Evolutionary conservation across 2,797 vertebrate species (phyloP).

Genomic region (Diplodus sargus): DNA sequence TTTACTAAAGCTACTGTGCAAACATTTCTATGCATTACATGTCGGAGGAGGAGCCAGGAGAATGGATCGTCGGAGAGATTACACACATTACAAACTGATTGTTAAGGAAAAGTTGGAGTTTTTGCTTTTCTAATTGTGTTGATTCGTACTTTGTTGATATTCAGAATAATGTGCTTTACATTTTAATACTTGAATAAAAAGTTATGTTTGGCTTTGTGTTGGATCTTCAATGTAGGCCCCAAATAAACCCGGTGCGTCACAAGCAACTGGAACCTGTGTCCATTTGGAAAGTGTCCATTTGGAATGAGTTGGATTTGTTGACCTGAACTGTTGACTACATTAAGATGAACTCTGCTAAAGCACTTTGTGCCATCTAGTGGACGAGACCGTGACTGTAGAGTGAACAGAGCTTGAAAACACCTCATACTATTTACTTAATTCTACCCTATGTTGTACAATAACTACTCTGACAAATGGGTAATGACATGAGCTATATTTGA

Average conservation of each 20-base stretch:
- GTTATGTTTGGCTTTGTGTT: slow-evolving; percentile 82
- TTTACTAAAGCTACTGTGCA: slow-evolving; percentile 83
- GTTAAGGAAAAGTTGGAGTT: slow-evolving; percentile 77
- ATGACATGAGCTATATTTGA: not conserved
- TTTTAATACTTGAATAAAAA: slow-evolving; percentile 91
- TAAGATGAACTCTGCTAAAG: not conserved
- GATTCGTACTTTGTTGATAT: slow-evolving; percentile 86
- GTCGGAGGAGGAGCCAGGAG: slow-evolving; percentile 60
- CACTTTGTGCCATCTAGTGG: slow-evolving; percentile 24
- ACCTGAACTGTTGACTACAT: not conserved
- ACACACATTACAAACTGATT: slow-evolving; percentile 77
- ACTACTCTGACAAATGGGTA: not conserved
- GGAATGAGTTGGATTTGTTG: slow-evolving; percentile 5
- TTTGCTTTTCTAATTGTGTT: slow-evolving; percentile 87
- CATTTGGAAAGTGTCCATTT: slow-evolving; percentile 27
- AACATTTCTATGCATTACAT: slow-evolving; percentile 89
- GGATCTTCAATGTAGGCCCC: slow-evolving; percentile 44
- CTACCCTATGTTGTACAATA: not conserved
- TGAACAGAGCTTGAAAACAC: not conserved
- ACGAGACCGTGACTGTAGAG: not conserved
- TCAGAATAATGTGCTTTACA: slow-evolving; percentile 87
- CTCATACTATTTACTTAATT: not conserved
- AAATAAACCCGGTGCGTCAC: slow-evolving; percentile 47
- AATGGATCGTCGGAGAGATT: slow-evolving; percentile 54
- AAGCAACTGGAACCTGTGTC: slow-evolving; percentile 33